Percentiles rank a stretch among this genome's conserved stretches.
These are phyloP conservation scores for Seladonia tumulorum DNA, from an alignment of 2,888 invertebrate species.

Conservation along the genomic window DNA sequence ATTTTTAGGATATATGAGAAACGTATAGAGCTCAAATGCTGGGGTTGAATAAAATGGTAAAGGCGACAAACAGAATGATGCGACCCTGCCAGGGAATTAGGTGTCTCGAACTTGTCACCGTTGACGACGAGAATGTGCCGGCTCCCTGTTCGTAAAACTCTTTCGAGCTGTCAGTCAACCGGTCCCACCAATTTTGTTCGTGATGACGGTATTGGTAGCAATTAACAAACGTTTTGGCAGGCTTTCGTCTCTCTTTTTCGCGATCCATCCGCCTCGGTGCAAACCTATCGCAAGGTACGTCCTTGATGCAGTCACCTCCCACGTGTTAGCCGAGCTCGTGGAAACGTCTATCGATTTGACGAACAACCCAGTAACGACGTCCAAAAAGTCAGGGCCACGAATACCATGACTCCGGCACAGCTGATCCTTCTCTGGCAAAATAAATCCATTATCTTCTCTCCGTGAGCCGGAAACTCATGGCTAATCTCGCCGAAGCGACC, in stretches of 20 bases:
- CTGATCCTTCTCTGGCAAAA: background rate
- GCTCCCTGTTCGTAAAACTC: background rate
- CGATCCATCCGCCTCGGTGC: conserved; percentile 47
- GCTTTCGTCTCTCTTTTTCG: conserved; percentile 21
- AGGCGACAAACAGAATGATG: background rate
- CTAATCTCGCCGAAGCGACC: background rate
- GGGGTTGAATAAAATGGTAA: background rate
- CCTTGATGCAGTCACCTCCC: conserved; percentile 65
- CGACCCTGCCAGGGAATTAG: background rate
- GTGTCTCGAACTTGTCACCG: background rate
- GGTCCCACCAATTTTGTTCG: background rate
- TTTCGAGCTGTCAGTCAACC: background rate
- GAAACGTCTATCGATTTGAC: conserved; percentile 59
- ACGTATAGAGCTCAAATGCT: background rate
- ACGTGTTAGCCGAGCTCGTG: conserved; percentile 55
- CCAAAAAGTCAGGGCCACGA: conserved; percentile 62
- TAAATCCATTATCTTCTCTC: background rate
- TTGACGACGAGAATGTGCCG: background rate
- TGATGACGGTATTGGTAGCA: background rate
- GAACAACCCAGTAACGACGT: conserved; percentile 42
- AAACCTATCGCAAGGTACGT: conserved; percentile 68
- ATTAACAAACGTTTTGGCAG: conserved; percentile 43
- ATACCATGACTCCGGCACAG: background rate
- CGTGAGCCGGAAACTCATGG: background rate
- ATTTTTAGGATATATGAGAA: background rate